Base-by-base conservation (phyloP, 2,797 vertebrate species). In the Dicrostonyx torquatus region DNA sequence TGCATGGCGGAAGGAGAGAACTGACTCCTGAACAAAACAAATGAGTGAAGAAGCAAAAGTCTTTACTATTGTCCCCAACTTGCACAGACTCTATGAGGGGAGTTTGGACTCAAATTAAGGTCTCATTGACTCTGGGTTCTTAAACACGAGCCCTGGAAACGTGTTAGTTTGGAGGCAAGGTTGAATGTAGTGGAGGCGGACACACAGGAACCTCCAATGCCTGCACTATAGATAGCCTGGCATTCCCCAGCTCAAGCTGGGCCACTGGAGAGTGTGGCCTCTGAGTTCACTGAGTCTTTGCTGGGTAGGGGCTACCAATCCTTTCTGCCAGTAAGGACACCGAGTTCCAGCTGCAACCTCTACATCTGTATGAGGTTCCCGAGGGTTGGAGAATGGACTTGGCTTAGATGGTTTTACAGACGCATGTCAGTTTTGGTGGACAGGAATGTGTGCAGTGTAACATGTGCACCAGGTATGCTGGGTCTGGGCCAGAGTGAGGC, bases 51-150 rank as follows among this genome's bases (percentile, higher is more conserved):
- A 58, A 80, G 26, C 34, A 40, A 15, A 37, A 18, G 11, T 82
- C 37, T 31, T 62, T 31, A 18, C 53, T 45, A 4, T 3, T 4
- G 22, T 45, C 6, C 55, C 31, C 64, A 64, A 22, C 53, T 55
- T 18, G 37, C 64, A 13, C 34, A 34, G 66, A 45, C 7, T 29
- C 93, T 96, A 12, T 93, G 79, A 48, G 58, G 72, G 94, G 75
- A 96, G 94, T 91, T 87, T 96, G 93, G 55, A 5, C 43, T 80
- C 60, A 53, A 62, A 31, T 24, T 22, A 34, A 31, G 75, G 13
- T 55, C 10, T 66, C 55, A 1, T 26, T 10, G 26, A 62, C 11
- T 31, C n/a, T 29, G 20, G 40, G 34, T 84, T 64, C 87, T 58
- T 43, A 24, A 34, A 48, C 31, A 26, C 0, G 6, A 22, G n/a